phyloP scores from a whole-genome alignment of 2,797 vertebrate genomes.

The Eremophila alpestris region DNA sequence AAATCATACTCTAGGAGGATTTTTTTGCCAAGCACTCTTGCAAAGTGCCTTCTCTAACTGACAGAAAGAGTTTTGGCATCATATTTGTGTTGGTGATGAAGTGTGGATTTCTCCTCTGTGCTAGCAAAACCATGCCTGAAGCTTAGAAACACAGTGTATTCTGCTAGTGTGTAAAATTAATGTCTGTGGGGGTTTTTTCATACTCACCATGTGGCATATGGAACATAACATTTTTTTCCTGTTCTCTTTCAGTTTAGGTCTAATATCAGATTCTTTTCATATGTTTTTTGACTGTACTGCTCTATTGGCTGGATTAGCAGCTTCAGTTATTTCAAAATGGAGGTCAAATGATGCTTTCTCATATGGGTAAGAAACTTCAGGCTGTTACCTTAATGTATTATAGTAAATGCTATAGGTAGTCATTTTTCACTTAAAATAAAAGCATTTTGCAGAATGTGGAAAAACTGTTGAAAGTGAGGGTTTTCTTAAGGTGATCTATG shows the following conservation, averaged over 20 bases:
- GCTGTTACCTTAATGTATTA: neutral
- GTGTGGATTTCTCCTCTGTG: neutral
- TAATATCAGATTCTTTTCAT: slow-evolving; percentile 99
- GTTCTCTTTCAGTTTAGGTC: slow-evolving; percentile 87
- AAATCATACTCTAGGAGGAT: neutral
- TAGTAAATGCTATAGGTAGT: neutral
- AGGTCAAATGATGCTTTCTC: slow-evolving; percentile 97
- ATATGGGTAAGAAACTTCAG: slow-evolving; percentile 86
- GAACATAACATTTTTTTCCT: slow-evolving; percentile 17
- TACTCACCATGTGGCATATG: neutral
- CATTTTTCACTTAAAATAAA: neutral
- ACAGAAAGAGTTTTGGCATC: neutral
- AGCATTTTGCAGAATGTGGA: neutral
- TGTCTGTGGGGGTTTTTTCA: neutral
- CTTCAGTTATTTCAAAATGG: slow-evolving; percentile 97
- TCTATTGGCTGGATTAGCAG: slow-evolving; percentile 93
- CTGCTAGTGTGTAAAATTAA: neutral
- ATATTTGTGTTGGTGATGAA: neutral
- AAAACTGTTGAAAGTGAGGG: neutral
- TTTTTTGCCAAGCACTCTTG: neutral
- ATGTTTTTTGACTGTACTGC: slow-evolving; percentile 99
- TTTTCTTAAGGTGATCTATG: neutral
- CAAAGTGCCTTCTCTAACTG: neutral
- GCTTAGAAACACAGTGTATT: neutral
- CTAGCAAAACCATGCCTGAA: neutral